These are phyloP conservation scores for Paradisaea rubra DNA, from an alignment of 2,113 vertebrate species.

Conservation along the genomic window DNA sequence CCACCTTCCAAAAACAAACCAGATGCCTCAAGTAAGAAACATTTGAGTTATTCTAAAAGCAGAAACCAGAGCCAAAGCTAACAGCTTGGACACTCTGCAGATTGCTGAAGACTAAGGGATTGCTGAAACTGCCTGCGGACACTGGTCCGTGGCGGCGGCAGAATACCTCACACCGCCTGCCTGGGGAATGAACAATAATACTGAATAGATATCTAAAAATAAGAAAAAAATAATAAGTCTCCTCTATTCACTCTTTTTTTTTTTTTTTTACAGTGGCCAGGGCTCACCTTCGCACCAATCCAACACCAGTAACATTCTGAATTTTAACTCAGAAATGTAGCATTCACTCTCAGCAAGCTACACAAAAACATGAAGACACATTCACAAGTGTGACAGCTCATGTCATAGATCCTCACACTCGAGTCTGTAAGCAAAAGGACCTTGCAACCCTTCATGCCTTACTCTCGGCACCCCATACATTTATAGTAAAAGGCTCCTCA, in stretches of 20 bases:
- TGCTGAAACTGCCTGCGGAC: not conserved
- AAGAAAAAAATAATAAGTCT: not conserved
- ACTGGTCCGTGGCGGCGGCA: not conserved
- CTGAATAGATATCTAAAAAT: not conserved
- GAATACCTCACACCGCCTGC: not conserved
- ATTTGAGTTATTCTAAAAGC: not conserved
- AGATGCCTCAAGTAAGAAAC: not conserved
- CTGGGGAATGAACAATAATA: not conserved
- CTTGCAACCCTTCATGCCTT: not conserved
- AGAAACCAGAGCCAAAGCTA: slow-evolving; percentile 12
- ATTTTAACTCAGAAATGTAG: not conserved
- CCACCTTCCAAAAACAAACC: not conserved
- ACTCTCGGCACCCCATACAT: not conserved
- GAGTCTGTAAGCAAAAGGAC: not conserved
- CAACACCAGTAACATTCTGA: not conserved
- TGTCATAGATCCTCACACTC: not conserved
- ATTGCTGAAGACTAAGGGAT: not conserved
- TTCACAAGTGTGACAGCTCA: not conserved
- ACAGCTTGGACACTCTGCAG: not conserved
- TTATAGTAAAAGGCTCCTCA: not conserved
- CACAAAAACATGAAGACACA: not conserved
- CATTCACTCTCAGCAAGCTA: not conserved
- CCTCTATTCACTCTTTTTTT: not conserved
- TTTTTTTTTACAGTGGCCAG: not conserved
- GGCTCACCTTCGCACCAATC: not conserved